These are phyloP conservation scores for Bruchidius siliquastri DNA, from an alignment of 2,888 invertebrate genomes.

Conservation along the genomic window DNA sequence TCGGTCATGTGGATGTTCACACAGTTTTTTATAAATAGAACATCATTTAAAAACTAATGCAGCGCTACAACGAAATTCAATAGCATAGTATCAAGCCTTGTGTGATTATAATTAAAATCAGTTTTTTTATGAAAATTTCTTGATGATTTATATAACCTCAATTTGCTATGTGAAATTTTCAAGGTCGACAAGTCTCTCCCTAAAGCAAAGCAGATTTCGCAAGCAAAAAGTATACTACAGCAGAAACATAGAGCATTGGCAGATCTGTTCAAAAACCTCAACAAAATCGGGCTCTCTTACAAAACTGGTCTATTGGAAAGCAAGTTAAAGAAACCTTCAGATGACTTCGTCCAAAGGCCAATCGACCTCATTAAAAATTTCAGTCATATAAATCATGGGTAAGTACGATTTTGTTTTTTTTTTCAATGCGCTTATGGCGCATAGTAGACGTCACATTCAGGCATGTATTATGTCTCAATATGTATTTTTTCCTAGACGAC, in stretches of 20 bases:
- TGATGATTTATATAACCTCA: too few species aligned
- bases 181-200: slow-evolving; percentile 56
- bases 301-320: slow-evolving; percentile 68
- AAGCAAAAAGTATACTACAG: slow-evolving; percentile 75
- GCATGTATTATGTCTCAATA: background rate
- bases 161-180: slow-evolving; percentile 12
- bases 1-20: too few species aligned
- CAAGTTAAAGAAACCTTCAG: slow-evolving; percentile 51
- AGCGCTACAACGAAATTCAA: too few species aligned
- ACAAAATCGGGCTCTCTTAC: slow-evolving; percentile 73
- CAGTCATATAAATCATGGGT: slow-evolving; percentile 49
- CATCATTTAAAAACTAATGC: too few species aligned
- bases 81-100: too few species aligned
- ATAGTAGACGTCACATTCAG: too few species aligned
- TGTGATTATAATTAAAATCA: too few species aligned
- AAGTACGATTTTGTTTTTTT: slow-evolving; percentile 11
- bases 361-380: slow-evolving; percentile 61
- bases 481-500: slow-evolving; percentile 41
- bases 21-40: too few species aligned
- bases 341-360: slow-evolving; percentile 64
- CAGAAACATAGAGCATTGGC: slow-evolving; percentile 81
- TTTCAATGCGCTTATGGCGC: too few species aligned
- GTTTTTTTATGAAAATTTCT: too few species aligned
- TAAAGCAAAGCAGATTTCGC: slow-evolving; percentile 71
- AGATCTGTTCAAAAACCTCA: slow-evolving; percentile 77